phyloP scores from a whole-genome alignment of 2,113 vertebrate genomes.

The Typhlomys cinereus region DNA sequence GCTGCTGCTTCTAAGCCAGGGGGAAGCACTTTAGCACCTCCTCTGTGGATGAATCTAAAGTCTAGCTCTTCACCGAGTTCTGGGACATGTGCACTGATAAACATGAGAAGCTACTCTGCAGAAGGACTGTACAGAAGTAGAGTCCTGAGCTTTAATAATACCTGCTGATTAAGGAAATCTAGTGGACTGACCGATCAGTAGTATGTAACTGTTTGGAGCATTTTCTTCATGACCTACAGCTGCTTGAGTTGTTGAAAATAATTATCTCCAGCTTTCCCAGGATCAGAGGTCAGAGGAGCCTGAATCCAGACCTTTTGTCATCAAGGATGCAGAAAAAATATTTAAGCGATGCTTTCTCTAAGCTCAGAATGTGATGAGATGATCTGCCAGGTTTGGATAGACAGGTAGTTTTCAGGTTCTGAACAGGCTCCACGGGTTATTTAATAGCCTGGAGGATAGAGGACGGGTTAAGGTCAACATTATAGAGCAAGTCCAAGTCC shows the following conservation, averaged over 20 bases:
- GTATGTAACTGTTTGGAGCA: conserved; percentile 31
- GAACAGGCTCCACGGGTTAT: background rate
- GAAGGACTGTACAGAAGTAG: background rate
- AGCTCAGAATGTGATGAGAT: background rate
- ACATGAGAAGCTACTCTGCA: conserved; percentile 5
- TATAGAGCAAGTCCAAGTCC: background rate
- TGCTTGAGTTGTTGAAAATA: conserved; percentile 70
- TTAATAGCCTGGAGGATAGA: background rate
- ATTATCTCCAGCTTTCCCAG: conserved; percentile 28
- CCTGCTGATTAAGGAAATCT: conserved; percentile 27
- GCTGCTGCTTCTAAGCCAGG: background rate
- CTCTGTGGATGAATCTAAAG: background rate
- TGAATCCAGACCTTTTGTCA: background rate
- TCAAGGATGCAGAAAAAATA: background rate
- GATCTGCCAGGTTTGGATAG: too few relatives aligned
- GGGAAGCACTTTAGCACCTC: background rate
- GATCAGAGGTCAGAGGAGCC: background rate
- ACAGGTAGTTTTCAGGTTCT: background rate
- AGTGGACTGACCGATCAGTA: conserved; percentile 46
- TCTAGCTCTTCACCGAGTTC: background rate
- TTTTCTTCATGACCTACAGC: conserved; percentile 47
- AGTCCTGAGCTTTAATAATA: conserved; percentile 51
- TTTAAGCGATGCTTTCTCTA: background rate
- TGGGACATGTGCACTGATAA: background rate
- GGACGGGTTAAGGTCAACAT: background rate